Conservation (phyloP, 2,797 vertebrate species). For the Chrosomus eos region DNA sequence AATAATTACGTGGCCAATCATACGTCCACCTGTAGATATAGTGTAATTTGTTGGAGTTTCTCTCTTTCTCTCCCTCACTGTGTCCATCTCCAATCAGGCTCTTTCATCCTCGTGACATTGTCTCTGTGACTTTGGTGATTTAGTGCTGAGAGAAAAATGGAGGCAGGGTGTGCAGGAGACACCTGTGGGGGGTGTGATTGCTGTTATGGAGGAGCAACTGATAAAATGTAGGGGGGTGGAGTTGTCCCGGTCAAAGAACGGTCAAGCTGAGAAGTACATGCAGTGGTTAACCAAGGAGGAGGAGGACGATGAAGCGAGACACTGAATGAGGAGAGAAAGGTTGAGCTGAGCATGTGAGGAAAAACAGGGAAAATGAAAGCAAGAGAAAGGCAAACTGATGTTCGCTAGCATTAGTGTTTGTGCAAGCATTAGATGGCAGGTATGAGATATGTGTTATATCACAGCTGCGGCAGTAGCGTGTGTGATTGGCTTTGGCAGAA, state of each 20-base stretch:
- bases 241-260: background rate
- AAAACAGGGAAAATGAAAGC: background rate
- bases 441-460: slow-evolving; percentile 5
- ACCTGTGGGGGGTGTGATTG: slow-evolving; percentile 9
- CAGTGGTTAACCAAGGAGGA: background rate
- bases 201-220: slow-evolving; percentile 22
- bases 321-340: slow-evolving; percentile 1
- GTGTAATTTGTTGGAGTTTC: background rate
- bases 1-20: background rate
- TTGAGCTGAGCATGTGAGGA: background rate
- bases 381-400: background rate
- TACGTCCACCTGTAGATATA: background rate
- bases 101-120: background rate
- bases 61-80: background rate
- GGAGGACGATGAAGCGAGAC: background rate
- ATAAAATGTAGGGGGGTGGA: slow-evolving; percentile 13
- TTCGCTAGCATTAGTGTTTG: background rate
- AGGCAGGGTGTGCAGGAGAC: background rate
- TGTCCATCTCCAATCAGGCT: background rate
- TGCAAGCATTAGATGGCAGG: slow-evolving; percentile 9
- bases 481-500: slow-evolving; percentile 21
- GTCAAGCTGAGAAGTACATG: slow-evolving; percentile 17
- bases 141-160: slow-evolving; percentile 18
- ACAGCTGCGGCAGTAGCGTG: background rate
- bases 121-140: slow-evolving; percentile 27